A percentile compares a stretch with the other conserved stretches of the same genome.
Evolutionary conservation across 2,888 invertebrate genomes (phyloP).

Genomic region (Encarsia formosa): DNA sequence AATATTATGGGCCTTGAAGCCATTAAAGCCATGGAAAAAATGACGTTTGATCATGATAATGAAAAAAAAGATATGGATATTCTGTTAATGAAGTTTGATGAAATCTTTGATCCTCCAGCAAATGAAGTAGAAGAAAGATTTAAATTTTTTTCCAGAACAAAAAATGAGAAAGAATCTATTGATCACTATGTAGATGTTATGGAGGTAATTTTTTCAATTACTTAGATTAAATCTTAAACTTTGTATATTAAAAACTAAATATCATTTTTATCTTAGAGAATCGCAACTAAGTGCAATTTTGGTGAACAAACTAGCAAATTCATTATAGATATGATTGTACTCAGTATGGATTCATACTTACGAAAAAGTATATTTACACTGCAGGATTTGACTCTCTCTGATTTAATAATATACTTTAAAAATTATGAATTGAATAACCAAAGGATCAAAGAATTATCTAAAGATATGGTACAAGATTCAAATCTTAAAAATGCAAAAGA

Average conservation of each 20-base stretch:
- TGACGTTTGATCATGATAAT: conserved; percentile 11
- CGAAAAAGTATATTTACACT: background rate
- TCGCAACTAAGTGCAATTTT: conserved; percentile 32
- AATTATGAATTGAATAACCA: background rate
- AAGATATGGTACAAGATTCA: background rate
- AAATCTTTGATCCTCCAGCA: conserved; percentile 24
- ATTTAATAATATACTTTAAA: conserved; percentile 6
- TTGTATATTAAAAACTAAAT: background rate
- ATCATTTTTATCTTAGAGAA: conserved; percentile 18
- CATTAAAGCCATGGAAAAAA: conserved; percentile 17
- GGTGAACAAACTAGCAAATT: conserved; percentile 26
- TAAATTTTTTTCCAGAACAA: conserved; percentile 28
- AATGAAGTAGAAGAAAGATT: conserved; percentile 28
- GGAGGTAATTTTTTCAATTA: conserved; percentile 20
- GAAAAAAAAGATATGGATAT: conserved; percentile 27
- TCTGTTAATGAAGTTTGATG: conserved; percentile 30
- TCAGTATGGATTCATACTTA: conserved; percentile 5
- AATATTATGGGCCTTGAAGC: conserved; percentile 32
- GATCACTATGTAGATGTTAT: conserved; percentile 27
- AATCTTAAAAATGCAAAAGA: background rate
- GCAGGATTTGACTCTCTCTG: conserved; percentile 1
- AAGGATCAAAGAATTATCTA: conserved; percentile 1
- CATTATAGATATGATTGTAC: conserved; percentile 32
- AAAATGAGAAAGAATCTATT: conserved; percentile 13
- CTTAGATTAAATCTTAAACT: too few species aligned